A percentile compares a stretch with the other conserved stretches of the same genome.
Conservation (phyloP, 2,888 invertebrate species). For the Sericinus montela region DNA sequence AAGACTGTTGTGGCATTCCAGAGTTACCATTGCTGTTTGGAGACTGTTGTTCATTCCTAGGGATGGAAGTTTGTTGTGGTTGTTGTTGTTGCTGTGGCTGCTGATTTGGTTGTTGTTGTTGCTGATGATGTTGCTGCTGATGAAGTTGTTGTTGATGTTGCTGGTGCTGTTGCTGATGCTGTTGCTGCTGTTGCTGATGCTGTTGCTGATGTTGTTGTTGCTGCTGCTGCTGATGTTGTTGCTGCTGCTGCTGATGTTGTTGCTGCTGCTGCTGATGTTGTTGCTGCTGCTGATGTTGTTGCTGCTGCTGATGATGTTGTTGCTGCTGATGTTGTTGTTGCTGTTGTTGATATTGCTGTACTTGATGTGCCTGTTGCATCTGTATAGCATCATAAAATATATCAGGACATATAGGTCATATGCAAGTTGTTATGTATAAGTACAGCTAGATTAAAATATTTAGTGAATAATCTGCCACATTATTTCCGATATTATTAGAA, state of each 20-base stretch:
- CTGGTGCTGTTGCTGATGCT: constrained; percentile 48
- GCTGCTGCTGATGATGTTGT: constrained; percentile 54
- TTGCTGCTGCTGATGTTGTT: too few relatives aligned
- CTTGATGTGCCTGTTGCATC: constrained; percentile 59
- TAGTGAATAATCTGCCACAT: too few relatives aligned
- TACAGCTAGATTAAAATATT: too few relatives aligned
- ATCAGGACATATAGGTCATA: too few relatives aligned
- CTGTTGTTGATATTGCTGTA: constrained; percentile 61
- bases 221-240: constrained; percentile 56
- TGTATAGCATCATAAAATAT: constrained; percentile 16
- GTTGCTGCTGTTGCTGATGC: constrained; percentile 47
- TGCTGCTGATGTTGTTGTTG: too few relatives aligned
- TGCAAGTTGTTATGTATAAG: too few relatives aligned
- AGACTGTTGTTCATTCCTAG: constrained; percentile 70
- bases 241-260: constrained; percentile 51
- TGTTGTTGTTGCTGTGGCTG: constrained; percentile 58
- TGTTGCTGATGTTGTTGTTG: constrained; percentile 54
- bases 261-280: too few relatives aligned
- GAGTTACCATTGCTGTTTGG: constrained; percentile 63
- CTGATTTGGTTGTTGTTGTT: constrained; percentile 48
- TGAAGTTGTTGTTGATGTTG: constrained; percentile 44
- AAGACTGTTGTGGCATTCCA: constrained; percentile 60
- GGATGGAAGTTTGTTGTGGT: constrained; percentile 49
- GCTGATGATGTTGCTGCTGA: constrained; percentile 47
- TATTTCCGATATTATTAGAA: too few relatives aligned